phyloP scores from a whole-genome alignment of 2,797 vertebrate genomes.

The Mormyrus proboscirostris region DNA sequence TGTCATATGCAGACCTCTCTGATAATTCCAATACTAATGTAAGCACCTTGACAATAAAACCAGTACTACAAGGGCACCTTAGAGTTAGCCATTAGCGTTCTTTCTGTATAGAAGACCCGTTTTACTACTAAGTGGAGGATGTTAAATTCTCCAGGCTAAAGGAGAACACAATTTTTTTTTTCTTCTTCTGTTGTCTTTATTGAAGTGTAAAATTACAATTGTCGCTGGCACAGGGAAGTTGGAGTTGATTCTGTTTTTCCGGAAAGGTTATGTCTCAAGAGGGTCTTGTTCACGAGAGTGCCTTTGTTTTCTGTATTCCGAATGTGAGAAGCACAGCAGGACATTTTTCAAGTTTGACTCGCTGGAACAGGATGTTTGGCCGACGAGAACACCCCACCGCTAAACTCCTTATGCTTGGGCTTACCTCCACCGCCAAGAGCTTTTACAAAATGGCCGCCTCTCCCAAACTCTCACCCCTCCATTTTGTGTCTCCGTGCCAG shows the following conservation, averaged over 20 bases:
- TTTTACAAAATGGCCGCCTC: constrained; percentile 58
- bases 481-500: constrained; percentile 60
- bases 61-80: not conserved
- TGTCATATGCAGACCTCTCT: not conserved
- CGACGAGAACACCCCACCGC: constrained; percentile 3
- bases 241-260: not conserved
- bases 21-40: not conserved
- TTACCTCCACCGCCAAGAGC: constrained; percentile 24
- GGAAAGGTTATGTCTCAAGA: constrained; percentile 23
- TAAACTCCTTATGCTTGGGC: not conserved
- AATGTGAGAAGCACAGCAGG: constrained; percentile 28
- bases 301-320: not conserved
- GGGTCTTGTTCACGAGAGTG: not conserved
- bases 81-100: not conserved
- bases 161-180: not conserved
- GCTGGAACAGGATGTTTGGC: constrained; percentile 25
- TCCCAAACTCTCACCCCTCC: constrained; percentile 45
- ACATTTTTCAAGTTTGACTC: constrained; percentile 31
- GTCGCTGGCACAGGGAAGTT: constrained; percentile 22
- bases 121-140: not conserved
- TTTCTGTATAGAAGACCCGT: not conserved
- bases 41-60: not conserved
- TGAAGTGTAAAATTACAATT: constrained; percentile 13
- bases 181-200: not conserved
- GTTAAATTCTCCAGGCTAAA: not conserved